phyloP scores from a whole-genome alignment of 2,113 vertebrate species.

The Lasiurus borealis region DNA sequence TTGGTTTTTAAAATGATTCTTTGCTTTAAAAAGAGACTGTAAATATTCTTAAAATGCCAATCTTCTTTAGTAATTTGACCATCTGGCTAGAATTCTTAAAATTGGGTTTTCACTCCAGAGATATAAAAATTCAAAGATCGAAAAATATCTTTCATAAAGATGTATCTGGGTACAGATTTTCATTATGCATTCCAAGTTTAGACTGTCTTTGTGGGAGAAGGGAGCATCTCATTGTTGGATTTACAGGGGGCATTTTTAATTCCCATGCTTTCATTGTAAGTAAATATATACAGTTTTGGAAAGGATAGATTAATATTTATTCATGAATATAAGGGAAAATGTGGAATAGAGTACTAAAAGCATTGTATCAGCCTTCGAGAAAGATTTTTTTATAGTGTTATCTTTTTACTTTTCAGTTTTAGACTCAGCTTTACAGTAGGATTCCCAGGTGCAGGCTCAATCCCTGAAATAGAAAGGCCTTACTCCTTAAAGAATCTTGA shows the following conservation, averaged over 20 bases:
- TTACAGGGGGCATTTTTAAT: constrained; percentile 5
- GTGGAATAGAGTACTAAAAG: background rate
- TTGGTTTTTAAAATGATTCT: constrained; percentile 58
- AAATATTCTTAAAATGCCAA: constrained; percentile 62
- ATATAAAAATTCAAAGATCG: constrained; percentile 10
- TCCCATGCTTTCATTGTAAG: background rate
- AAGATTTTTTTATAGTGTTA: background rate
- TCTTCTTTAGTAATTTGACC: constrained; percentile 63
- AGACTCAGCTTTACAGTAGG: background rate
- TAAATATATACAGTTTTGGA: background rate
- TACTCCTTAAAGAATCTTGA: background rate
- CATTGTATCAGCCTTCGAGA: background rate
- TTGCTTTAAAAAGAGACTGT: constrained; percentile 39
- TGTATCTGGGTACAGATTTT: background rate
- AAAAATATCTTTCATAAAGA: constrained; percentile 49
- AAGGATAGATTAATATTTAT: background rate
- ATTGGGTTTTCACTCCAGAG: constrained; percentile 54
- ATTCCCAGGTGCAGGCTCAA: background rate
- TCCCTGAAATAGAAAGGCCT: background rate
- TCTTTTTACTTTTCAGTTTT: background rate
- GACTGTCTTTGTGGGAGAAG: background rate
- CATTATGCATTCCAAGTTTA: background rate
- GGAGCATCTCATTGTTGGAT: background rate
- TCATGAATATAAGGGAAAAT: background rate
- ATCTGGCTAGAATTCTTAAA: constrained; percentile 65